These are phyloP conservation scores for Okapia johnstoni DNA, from an alignment of 2,113 vertebrate species.

Conservation along the genomic window DNA sequence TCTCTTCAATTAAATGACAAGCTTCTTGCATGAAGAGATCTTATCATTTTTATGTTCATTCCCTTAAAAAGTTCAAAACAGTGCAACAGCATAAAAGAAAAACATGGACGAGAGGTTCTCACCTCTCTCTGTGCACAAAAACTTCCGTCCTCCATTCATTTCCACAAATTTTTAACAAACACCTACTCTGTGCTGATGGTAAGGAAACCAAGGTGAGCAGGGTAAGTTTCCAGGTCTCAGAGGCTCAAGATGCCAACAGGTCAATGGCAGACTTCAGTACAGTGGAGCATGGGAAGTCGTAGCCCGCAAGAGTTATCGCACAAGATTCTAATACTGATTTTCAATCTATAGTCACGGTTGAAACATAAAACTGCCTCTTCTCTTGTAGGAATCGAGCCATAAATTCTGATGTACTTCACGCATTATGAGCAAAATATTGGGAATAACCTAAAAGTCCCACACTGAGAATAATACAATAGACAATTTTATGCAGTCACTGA, in stretches of 20 bases:
- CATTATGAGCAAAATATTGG: not conserved
- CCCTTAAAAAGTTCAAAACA: not conserved
- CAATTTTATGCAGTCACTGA: not conserved
- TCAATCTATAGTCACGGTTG: not conserved
- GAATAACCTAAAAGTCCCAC: not conserved
- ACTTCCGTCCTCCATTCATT: not conserved
- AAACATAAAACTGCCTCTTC: not conserved
- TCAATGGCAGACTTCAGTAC: too few relatives aligned
- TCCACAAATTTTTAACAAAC: not conserved
- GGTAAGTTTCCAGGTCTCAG: not conserved
- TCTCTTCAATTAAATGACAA: not conserved
- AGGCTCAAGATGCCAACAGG: not conserved
- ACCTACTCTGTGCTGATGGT: not conserved
- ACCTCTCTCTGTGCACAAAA: not conserved
- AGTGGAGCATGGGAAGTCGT: not conserved
- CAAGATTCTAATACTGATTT: not conserved
- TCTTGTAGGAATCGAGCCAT: not conserved
- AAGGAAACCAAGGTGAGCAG: not conserved
- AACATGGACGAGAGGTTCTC: not conserved
- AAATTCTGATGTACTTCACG: not conserved
- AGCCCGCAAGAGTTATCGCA: accelerated
- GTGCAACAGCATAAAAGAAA: not conserved
- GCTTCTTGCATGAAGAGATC: not conserved
- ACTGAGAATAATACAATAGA: not conserved
- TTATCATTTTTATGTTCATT: not conserved